Percentiles rank a stretch among this genome's conserved stretches.
Evolutionary conservation across 1,140 invertebrate species (phyloP).

Genomic region (Stegodyphus mimosarum): DNA sequence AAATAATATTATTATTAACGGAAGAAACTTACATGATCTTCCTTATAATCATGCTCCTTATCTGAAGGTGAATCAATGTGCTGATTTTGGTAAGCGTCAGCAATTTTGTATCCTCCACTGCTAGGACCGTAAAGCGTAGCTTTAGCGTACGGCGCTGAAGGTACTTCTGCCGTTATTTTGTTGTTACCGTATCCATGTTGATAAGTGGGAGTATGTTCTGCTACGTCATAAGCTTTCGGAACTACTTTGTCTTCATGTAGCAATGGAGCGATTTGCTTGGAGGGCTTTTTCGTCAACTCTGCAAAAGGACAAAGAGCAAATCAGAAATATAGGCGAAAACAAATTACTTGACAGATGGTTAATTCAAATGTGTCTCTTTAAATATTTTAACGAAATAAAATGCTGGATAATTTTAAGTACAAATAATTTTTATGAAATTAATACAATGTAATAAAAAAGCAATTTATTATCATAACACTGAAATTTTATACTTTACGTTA

Average conservation of each 20-base stretch:
- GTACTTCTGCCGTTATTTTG: neutral
- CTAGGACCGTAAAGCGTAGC: slow-evolving; percentile 13
- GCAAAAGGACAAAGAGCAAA: neutral
- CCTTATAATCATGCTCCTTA: slow-evolving; percentile 19
- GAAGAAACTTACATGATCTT: slow-evolving; percentile 37
- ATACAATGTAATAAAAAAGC: no score
- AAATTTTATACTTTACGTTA: no score
- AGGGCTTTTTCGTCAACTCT: neutral
- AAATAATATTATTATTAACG: neutral
- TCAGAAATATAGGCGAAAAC: no score
- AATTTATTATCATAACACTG: no score
- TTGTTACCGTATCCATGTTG: slow-evolving; percentile 32
- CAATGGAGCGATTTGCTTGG: neutral
- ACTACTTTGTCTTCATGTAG: neutral
- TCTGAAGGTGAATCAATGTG: slow-evolving; percentile 1
- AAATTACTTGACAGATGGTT: no score
- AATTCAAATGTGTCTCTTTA: no score
- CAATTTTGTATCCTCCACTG: slow-evolving; percentile 33
- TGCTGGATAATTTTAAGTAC: no score
- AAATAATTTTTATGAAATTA: no score
- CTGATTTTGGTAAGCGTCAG: slow-evolving; percentile 35
- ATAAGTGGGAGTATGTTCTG: neutral
- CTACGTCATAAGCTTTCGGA: neutral
- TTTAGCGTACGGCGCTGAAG: slow-evolving; percentile 1
- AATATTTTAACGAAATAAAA: no score